Evolutionary conservation across 2,888 invertebrate genomes (phyloP).

Genomic region (Monopis laevigella): DNA sequence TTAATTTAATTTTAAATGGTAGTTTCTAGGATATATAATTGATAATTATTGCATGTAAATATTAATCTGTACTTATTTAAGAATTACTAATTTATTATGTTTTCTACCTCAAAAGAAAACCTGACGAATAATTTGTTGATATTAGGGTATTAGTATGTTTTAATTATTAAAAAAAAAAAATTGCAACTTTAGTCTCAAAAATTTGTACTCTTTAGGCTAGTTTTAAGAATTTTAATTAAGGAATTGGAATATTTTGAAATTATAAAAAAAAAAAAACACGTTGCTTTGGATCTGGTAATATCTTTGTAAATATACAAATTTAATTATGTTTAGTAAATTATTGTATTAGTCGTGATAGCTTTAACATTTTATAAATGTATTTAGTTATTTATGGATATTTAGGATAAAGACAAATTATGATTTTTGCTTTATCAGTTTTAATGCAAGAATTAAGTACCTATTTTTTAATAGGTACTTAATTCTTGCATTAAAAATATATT

Average conservation of each 20-base stretch:
- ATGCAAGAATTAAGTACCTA: too few species aligned
- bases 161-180: too few species aligned
- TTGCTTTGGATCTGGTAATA: too few species aligned
- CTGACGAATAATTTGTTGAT: slow-evolving; percentile 13
- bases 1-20: background rate
- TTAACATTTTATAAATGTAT: slow-evolving; percentile 24
- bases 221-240: too few species aligned
- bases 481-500: too few species aligned
- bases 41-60: background rate
- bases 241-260: too few species aligned
- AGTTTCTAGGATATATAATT: background rate
- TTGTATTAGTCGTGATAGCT: slow-evolving; percentile 58
- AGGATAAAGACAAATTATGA: too few species aligned
- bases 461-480: too few species aligned
- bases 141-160: slow-evolving; percentile 21
- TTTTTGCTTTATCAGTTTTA: too few species aligned
- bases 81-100: slow-evolving; percentile 30
- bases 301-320: too few species aligned
- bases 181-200: slow-evolving; percentile 21
- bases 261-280: too few species aligned
- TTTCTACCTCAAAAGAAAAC: slow-evolving; percentile 56
- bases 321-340: slow-evolving; percentile 55
- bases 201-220: too few species aligned
- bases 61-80: background rate
- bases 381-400: background rate